Percentiles rank a stretch among this genome's conserved stretches.
Evolutionary conservation across 2,888 invertebrate genomes (phyloP).

Genomic region (Girardia tigrina): DNA sequence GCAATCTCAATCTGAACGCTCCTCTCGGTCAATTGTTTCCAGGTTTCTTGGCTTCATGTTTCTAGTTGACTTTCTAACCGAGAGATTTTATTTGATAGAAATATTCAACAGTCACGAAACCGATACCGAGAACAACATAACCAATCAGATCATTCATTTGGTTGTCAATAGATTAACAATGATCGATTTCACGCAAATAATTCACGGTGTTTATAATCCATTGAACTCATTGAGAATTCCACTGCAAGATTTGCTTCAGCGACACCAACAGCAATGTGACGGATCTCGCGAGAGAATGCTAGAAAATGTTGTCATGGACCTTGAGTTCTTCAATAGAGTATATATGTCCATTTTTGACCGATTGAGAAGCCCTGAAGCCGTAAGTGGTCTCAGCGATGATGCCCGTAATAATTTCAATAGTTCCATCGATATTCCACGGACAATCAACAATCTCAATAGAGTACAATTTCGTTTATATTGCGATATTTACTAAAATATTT

Average conservation of each 20-base stretch:
- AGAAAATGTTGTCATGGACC: not conserved
- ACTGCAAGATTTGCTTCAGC: not conserved
- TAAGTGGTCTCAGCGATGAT: not conserved
- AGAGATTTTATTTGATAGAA: no score
- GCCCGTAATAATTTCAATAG: not conserved
- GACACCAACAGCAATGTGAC: not conserved
- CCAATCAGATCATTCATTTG: not conserved
- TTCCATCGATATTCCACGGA: not conserved
- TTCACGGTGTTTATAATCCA: not conserved
- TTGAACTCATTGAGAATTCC: not conserved
- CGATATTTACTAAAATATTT: not conserved
- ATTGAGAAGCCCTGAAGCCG: not conserved
- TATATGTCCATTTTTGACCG: not conserved
- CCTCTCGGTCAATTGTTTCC: slow-evolving; percentile 1
- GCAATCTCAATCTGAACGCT: not conserved
- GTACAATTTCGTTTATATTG: not conserved
- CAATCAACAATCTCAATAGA: not conserved
- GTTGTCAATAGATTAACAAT: not conserved
- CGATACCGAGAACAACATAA: not conserved
- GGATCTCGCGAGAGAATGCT: not conserved
- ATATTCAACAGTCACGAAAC: slow-evolving; percentile 14
- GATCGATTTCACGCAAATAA: not conserved
- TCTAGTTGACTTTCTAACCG: no score
- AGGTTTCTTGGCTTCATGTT: not conserved
- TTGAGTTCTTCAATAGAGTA: slow-evolving; percentile 8